Percentiles rank a stretch among this genome's conserved stretches.
These are phyloP conservation scores for Octodonta nipae DNA, from an alignment of 2,888 invertebrate genomes.

Conservation along the genomic window DNA sequence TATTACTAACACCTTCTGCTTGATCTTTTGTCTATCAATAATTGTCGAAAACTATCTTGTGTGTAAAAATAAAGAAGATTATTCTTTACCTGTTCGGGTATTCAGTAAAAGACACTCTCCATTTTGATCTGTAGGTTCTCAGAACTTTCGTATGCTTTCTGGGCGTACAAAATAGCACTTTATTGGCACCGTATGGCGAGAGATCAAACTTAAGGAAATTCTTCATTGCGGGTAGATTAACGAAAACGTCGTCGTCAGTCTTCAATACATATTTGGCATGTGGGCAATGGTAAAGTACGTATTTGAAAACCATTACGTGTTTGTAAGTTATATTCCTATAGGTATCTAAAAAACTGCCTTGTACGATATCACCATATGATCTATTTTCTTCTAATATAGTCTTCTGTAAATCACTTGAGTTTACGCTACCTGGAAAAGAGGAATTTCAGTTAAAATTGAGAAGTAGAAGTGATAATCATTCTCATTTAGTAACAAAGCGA, in stretches of 20 bases:
- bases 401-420: conserved; percentile 24
- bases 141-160: conserved; percentile 15
- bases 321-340: conserved; percentile 76
- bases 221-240: conserved; percentile 51
- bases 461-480: too few species aligned
- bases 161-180: conserved; percentile 52
- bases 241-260: conserved; percentile 65
- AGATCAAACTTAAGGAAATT: conserved; percentile 44
- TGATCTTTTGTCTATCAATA: too few species aligned
- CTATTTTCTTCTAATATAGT: conserved; percentile 40
- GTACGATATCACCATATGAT: conserved; percentile 53
- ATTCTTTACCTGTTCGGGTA: conserved; percentile 37
- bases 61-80: too few species aligned
- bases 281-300: conserved; percentile 58
- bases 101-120: conserved; percentile 58
- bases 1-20: too few species aligned
- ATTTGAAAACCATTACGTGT: conserved; percentile 69
- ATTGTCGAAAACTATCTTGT: too few species aligned
- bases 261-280: conserved; percentile 53
- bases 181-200: conserved; percentile 46
- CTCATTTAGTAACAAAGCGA: too few species aligned
- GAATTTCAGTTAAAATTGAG: too few species aligned
- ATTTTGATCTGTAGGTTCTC: conserved; percentile 55
- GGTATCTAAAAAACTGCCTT: conserved; percentile 62
- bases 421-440: conserved; percentile 45